Conservation (phyloP, 2,888 invertebrate species). For the Nipponacmea schrenckii region DNA sequence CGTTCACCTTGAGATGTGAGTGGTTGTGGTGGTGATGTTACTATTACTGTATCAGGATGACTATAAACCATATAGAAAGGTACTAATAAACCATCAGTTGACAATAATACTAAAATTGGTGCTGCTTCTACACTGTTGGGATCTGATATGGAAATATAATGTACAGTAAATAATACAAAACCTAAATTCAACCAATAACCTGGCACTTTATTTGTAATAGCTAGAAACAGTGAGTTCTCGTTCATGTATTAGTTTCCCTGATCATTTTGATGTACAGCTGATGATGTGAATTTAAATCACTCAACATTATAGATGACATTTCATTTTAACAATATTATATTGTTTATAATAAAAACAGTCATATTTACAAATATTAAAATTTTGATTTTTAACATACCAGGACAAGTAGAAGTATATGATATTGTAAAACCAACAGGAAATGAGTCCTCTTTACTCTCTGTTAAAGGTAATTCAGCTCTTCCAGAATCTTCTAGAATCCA, state of each 20-base stretch:
- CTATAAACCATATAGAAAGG: slow-evolving; percentile 76
- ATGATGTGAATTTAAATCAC: too few species aligned
- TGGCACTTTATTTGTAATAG: too few species aligned
- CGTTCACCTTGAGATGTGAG: slow-evolving; percentile 36
- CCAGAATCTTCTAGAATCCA: slow-evolving; percentile 83
- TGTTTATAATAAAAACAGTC: too few species aligned
- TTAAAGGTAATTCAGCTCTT: slow-evolving; percentile 85
- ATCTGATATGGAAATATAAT: slow-evolving; percentile 34
- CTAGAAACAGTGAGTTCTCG: too few species aligned
- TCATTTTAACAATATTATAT: too few species aligned
- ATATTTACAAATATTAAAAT: too few species aligned
- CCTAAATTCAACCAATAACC: background rate
- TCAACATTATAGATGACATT: too few species aligned
- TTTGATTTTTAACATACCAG: background rate
- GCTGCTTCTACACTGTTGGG: slow-evolving; percentile 71
- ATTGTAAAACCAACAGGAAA: slow-evolving; percentile 77
- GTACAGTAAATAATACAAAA: background rate
- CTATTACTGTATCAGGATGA: slow-evolving; percentile 37
- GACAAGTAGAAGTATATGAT: background rate
- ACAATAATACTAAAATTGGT: slow-evolving; percentile 82
- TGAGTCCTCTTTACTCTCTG: slow-evolving; percentile 77
- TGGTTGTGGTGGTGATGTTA: slow-evolving; percentile 37
- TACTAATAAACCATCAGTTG: slow-evolving; percentile 81
- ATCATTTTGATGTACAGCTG: too few species aligned
- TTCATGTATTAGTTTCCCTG: too few species aligned